Base-by-base conservation (phyloP, 2,888 invertebrate species). In the Argyresthia albistria region DNA sequence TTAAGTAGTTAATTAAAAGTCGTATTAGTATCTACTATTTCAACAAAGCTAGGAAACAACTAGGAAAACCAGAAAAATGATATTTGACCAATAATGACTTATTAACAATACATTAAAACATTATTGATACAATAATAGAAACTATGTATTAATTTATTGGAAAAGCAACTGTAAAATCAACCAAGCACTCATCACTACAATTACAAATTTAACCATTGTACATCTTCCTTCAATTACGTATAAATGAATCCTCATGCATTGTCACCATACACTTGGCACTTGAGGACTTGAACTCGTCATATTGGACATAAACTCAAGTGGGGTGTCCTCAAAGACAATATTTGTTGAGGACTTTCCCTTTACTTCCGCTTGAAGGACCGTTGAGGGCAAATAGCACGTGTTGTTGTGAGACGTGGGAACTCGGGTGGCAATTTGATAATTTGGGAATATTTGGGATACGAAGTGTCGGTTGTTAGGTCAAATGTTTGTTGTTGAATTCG, bases 271-370 rank as follows among this genome's bases (percentile, higher is more conserved):
- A 66, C 64, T 68, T 71, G 69, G 73, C 79, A 70, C 79, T 73
- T 76, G 71, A 73, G 70, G 70, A 77, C 75, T 76, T 76, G 45
- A 76, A 76, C 70, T 67, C 64, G 60, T 52, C 45, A 47, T 43
- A 48, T 39, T 14, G 43, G 35, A 46, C 52, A 36, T 35, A 52
- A 51, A 62, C 56, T 50, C 59, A 61, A 63, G 65, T 61, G 73
- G 75, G 70, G 75, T 70, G 81, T 79, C 79, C 82, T 84, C 81
- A 83, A 80, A 78, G 81, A 83, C 82, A 84, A 84, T 83, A 83
- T 84, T 84, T 80, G 82, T 69, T 67, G 70, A 82, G 83, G 78
- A 80, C 81, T 73, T 65, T 66, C 49, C 45, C 53, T 37, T 53
- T 43, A 42, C 56, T 52, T 68, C 68, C 70, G 70, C 69, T 68